Percentiles rank a stretch among this genome's conserved stretches.
These are phyloP conservation scores for Recurvirostra avosetta DNA, from an alignment of 2,113 vertebrate species.

Conservation along the genomic window DNA sequence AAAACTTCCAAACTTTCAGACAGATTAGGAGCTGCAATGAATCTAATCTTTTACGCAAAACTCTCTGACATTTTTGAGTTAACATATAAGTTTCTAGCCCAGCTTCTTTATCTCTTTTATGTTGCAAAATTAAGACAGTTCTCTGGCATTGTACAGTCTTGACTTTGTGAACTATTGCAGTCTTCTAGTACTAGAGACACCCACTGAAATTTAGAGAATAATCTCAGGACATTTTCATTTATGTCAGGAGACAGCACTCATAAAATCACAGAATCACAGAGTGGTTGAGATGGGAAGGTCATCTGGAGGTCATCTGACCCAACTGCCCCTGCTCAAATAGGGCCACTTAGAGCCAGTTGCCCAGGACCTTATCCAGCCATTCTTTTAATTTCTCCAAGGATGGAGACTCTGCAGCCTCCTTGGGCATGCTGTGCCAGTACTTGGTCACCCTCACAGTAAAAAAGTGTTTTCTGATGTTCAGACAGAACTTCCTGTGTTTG, in stretches of 20 bases:
- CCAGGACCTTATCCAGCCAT: too few relatives aligned
- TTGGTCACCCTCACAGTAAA: too few relatives aligned
- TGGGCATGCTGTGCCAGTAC: too few relatives aligned
- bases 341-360: too few relatives aligned
- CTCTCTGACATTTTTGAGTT: neutral
- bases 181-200: neutral
- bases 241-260: neutral
- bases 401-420: too few relatives aligned
- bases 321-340: too few relatives aligned
- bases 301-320: too few relatives aligned
- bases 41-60: neutral
- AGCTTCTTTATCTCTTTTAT: neutral
- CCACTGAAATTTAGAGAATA: accelerated
- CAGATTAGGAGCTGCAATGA: neutral
- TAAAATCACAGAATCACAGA: neutral
- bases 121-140: neutral
- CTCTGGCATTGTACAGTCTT: neutral
- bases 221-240: neutral
- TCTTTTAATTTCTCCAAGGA: too few relatives aligned
- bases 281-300: too few relatives aligned
- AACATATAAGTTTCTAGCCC: neutral
- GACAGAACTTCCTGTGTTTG: neutral
- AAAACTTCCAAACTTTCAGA: neutral
- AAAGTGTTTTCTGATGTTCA: too few relatives aligned
- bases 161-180: neutral